phyloP scores from a whole-genome alignment of 2,113 vertebrate species.

The Apodemus sylvaticus region DNA sequence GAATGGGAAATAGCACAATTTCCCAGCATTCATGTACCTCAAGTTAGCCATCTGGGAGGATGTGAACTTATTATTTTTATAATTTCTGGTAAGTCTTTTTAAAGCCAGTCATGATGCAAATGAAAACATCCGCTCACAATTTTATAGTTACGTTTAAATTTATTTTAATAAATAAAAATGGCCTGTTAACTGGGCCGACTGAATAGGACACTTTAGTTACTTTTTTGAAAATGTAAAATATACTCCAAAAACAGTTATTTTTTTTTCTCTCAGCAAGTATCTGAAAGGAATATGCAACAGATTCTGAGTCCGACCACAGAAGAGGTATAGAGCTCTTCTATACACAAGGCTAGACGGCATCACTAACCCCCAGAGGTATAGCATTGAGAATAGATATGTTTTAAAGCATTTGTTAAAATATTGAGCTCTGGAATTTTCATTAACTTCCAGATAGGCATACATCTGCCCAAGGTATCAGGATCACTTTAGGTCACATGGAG shows the following conservation, averaged over 20 bases:
- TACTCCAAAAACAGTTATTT: not conserved
- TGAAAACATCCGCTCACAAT: conserved; percentile 44
- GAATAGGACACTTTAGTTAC: not conserved
- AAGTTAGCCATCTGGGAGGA: not conserved
- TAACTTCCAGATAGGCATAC: conserved; percentile 51
- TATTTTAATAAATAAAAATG: conserved; percentile 39
- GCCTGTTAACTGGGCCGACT: not conserved
- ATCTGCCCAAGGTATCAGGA: conserved; percentile 25
- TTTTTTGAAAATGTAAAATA: conserved; percentile 42
- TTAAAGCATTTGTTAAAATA: conserved; percentile 51
- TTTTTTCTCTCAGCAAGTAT: conserved; percentile 24
- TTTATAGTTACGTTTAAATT: conserved; percentile 59
- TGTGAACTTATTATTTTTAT: conserved; percentile 1
- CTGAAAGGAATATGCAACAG: conserved; percentile 25
- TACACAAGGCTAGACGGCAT: conserved; percentile 17
- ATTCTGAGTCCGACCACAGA: conserved; percentile 14
- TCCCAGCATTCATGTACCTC: not conserved
- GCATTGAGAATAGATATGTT: not conserved
- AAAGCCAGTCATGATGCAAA: conserved; percentile 44
- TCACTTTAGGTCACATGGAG: conserved; percentile 48
- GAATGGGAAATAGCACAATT: not conserved
- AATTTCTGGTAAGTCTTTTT: conserved; percentile 30
- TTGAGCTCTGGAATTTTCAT: conserved; percentile 55
- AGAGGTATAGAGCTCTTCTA: not conserved
- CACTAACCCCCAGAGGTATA: conserved; percentile 17